Evolutionary conservation across 2,113 vertebrate species (phyloP).

Genomic region (Tichodroma muraria): DNA sequence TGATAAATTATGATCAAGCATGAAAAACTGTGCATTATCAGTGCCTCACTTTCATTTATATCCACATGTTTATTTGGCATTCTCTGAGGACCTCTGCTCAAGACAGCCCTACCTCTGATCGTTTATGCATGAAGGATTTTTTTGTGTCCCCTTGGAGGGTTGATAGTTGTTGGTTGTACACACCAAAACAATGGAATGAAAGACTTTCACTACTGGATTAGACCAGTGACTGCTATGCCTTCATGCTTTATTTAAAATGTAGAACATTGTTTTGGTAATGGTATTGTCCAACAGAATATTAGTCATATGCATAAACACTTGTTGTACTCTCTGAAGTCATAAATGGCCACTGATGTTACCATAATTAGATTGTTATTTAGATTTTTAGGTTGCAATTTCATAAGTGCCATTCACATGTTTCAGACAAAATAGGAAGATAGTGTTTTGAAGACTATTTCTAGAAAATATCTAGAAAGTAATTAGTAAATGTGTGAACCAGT

Average conservation of each 20-base stretch:
- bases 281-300: background rate
- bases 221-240: background rate
- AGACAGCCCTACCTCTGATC: background rate
- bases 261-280: background rate
- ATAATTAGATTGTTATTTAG: background rate
- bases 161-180: background rate
- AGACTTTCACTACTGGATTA: background rate
- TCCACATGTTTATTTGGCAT: background rate
- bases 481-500: background rate
- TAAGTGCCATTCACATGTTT: background rate
- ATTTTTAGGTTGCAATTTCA: background rate
- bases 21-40: background rate
- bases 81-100: background rate
- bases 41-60: background rate
- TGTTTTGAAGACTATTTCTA: background rate
- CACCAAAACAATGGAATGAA: background rate
- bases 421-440: background rate
- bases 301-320: background rate
- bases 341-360: background rate
- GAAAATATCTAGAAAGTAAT: background rate
- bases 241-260: background rate
- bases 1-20: background rate
- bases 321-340: background rate
- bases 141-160: background rate
- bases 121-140: background rate